Evolutionary conservation across 2,888 invertebrate genomes (phyloP).

Genomic region (Leptura quadrifasciata): DNA sequence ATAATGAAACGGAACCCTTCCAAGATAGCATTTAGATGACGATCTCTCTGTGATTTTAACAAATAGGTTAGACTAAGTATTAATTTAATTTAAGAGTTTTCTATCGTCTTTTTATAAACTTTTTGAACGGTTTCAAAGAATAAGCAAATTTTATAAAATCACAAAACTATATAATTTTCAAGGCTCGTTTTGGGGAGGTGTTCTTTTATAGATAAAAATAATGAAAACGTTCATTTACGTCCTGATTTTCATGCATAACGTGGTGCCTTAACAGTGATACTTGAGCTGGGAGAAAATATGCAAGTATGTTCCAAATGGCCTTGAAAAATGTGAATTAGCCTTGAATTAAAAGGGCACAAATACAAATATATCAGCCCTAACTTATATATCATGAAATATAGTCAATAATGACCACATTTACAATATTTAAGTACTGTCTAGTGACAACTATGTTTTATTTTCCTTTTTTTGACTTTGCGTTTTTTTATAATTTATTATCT

Average conservation of each 20-base stretch:
- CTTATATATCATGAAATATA: conserved; percentile 5
- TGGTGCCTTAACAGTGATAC: conserved; percentile 17
- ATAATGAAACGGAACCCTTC: conserved; percentile 26
- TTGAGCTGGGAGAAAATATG: conserved; percentile 19
- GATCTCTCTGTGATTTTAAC: conserved; percentile 55
- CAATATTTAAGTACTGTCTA: conserved; percentile 1
- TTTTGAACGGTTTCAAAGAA: background rate
- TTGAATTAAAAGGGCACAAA: conserved; percentile 9
- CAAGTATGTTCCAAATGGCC: conserved; percentile 36
- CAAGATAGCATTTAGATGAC: conserved; percentile 24
- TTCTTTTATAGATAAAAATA: background rate
- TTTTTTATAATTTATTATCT: conserved; percentile 27
- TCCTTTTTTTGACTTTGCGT: conserved; percentile 4
- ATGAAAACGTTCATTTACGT: background rate
- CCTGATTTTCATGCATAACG: conserved; percentile 36
- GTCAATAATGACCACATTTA: conserved; percentile 15
- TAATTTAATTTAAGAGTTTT: background rate
- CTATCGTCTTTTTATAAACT: background rate
- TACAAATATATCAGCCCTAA: conserved; percentile 13
- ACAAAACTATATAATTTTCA: conserved; percentile 12
- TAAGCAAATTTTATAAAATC: background rate
- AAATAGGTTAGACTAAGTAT: conserved; percentile 53
- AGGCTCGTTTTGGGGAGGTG: background rate
- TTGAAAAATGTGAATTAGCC: conserved; percentile 18
- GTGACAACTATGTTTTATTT: background rate